Percentiles rank a stretch among this genome's conserved stretches.
Conservation (phyloP, 2,797 vertebrate species). For the Merluccius polli region DNA sequence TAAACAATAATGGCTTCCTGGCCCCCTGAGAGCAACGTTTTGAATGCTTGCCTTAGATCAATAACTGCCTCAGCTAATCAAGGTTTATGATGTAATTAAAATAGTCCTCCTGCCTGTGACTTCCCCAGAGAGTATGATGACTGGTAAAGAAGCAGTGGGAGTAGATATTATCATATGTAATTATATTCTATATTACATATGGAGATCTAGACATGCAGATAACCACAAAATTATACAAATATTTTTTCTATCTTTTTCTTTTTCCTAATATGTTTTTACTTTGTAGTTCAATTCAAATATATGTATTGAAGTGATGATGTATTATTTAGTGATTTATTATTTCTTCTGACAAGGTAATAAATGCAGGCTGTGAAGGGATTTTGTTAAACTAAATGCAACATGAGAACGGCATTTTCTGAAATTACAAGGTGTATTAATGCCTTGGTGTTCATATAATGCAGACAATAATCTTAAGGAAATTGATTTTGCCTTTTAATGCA, state of each 20-base stretch:
- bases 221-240: neutral
- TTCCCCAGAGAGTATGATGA: neutral
- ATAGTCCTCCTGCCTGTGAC: neutral
- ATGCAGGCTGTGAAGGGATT: neutral
- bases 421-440: neutral
- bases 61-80: neutral
- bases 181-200: neutral
- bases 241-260: neutral
- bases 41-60: neutral
- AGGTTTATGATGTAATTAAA: slow-evolving; percentile 1
- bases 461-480: neutral
- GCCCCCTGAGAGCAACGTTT: neutral
- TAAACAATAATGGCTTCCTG: neutral
- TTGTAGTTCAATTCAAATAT: neutral
- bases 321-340: neutral
- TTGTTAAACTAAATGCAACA: neutral
- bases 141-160: neutral
- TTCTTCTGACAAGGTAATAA: neutral
- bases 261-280: neutral
- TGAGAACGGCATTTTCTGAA: neutral
- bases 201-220: neutral
- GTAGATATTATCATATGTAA: neutral
- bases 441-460: neutral
- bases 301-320: neutral
- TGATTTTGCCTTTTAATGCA: neutral